Base-by-base conservation (phyloP, 2,888 invertebrate genomes). In the Cosmopolites sordidus region DNA sequence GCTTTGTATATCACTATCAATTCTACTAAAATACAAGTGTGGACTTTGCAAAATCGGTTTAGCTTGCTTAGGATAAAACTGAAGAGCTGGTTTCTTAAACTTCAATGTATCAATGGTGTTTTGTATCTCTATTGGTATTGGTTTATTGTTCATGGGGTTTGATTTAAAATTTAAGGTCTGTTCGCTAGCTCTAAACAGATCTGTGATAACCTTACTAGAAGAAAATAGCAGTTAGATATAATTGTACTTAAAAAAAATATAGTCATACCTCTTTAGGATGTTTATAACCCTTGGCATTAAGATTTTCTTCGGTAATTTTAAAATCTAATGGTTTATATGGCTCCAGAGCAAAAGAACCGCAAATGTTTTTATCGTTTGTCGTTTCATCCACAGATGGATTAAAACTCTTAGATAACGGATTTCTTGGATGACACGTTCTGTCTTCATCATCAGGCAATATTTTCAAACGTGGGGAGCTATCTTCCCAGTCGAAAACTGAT, bases 131-230 rank as follows among this genome's bases (percentile, higher is more conserved):
- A 29, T 38, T 2, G 62, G 61, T 38, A 63, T 62, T 6, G 22
- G 11, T 18, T 29, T 17, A 1, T 39, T 42, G 17, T 44, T 49
- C 9, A 12, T 2, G 1, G 15, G 1, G 8, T 37, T 55, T 1
- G 50, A 22, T 27, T 40, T 45, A 6, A 43, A 38, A 11, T 18
- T 41, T 2, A 53, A 44, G 6, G 51, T 53, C 30, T 55, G 51
- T 49, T 54, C 54, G 15, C 41, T 44, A 22, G 49, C 30, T 17
- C 49, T 47, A 49, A 51, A 60, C 30, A 62, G 44, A 58, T 63
- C 61, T 41, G 61, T 51, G 54, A 58, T 54, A 56, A 59, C 48
- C 62, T 63, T 63, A 56, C 63, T 63, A 58, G 60, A 62, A 59
- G 51, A 56, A 61, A 44, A 42, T 12, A 18, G 40, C 16, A 22